Conservation (phyloP, 2,888 invertebrate genomes). For the Cyclophora punctaria region DNA sequence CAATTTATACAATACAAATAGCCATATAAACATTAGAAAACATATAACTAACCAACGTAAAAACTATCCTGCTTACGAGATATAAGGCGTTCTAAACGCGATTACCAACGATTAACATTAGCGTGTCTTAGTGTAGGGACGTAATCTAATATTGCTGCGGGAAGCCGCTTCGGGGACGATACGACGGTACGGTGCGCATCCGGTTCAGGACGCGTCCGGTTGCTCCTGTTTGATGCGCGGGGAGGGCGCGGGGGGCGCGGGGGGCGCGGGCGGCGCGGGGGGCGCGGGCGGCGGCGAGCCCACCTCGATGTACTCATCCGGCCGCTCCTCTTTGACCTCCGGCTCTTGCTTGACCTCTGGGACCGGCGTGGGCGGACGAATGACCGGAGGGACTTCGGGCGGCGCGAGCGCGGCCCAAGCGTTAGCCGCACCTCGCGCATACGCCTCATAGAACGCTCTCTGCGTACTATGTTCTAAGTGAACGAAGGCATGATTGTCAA, state of each 20-base stretch:
- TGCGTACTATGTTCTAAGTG: slow-evolving; percentile 73
- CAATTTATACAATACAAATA: slow-evolving; percentile 71
- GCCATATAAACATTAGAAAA: slow-evolving; percentile 70
- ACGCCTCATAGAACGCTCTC: slow-evolving; percentile 65
- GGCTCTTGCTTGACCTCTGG: slow-evolving; percentile 53
- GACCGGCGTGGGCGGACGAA: slow-evolving; percentile 20
- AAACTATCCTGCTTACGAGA: slow-evolving; percentile 42
- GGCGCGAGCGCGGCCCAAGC: slow-evolving; percentile 65
- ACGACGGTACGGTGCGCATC: slow-evolving; percentile 50
- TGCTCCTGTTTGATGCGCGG: slow-evolving; percentile 56
- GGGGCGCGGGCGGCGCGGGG: slow-evolving; percentile 32
- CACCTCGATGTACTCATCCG: slow-evolving; percentile 69
- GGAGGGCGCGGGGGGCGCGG: slow-evolving; percentile 25
- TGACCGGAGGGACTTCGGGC: slow-evolving; percentile 31
- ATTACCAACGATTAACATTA: slow-evolving; percentile 52
- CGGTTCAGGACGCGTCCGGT: slow-evolving; percentile 31
- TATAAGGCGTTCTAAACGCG: slow-evolving; percentile 69
- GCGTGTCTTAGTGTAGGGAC: slow-evolving; percentile 51
- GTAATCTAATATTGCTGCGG: slow-evolving; percentile 74
- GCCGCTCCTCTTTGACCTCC: slow-evolving; percentile 64
- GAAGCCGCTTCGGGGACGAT: slow-evolving; percentile 36
- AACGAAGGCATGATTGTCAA: slow-evolving; percentile 87
- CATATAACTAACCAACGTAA: slow-evolving; percentile 61
- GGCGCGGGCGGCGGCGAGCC: slow-evolving; percentile 54
- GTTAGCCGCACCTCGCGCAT: slow-evolving; percentile 60